Percentiles rank a stretch among this genome's conserved stretches.
Conservation (phyloP, 2,113 vertebrate species). For the Phyllostomus hastatus region DNA sequence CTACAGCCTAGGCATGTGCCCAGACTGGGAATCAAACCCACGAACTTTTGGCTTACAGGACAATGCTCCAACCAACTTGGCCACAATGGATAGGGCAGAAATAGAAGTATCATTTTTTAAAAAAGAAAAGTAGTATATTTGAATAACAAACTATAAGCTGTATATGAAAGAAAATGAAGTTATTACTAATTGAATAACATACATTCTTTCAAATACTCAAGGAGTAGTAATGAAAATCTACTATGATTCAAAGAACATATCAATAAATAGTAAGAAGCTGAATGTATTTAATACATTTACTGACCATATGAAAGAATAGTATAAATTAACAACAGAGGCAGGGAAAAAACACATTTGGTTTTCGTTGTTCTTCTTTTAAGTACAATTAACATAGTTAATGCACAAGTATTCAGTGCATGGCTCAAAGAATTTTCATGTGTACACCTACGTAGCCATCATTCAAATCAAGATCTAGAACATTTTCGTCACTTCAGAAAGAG, state of each 20-base stretch:
- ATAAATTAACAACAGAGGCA: neutral
- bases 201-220: neutral
- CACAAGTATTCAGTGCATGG: neutral
- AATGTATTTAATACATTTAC: neutral
- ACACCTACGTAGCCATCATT: neutral
- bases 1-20: too few relatives aligned
- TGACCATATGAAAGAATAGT: neutral
- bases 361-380: neutral
- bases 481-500: neutral
- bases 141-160: neutral
- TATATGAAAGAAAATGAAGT: neutral
- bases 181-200: neutral
- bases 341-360: neutral
- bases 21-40: too few relatives aligned
- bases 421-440: neutral
- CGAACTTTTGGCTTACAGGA: too few relatives aligned
- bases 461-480: neutral
- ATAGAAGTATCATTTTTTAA: too few relatives aligned
- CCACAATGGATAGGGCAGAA: too few relatives aligned
- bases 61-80: too few relatives aligned
- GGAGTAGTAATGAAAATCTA: neutral
- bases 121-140: neutral
- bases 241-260: neutral
- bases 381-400: neutral
- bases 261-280: slow-evolving; percentile 9